Percentiles rank a stretch among this genome's conserved stretches.
These are phyloP conservation scores for Ceriagrion tenellum DNA, from an alignment of 2,888 invertebrate species.

Conservation along the genomic window DNA sequence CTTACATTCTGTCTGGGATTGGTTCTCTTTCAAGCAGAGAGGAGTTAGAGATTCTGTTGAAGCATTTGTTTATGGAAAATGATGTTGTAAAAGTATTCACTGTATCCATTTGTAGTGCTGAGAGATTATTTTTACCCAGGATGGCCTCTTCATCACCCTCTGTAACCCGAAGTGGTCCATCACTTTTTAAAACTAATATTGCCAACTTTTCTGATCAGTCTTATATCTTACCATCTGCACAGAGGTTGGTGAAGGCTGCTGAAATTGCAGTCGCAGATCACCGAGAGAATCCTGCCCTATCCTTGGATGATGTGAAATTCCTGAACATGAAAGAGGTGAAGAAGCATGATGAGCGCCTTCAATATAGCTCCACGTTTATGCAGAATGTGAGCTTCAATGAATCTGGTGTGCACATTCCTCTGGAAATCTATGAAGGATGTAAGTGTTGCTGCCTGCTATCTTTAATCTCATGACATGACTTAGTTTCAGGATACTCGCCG, in stretches of 20 bases:
- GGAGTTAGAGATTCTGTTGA: no score
- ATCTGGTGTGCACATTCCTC: conserved; percentile 78
- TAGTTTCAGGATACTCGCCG: not conserved
- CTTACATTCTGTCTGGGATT: no score
- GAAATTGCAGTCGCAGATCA: conserved; percentile 74
- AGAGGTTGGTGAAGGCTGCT: conserved; percentile 73
- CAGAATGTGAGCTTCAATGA: conserved; percentile 75
- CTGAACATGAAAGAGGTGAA: conserved; percentile 74
- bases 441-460: conserved; percentile 71
- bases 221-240: not conserved
- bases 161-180: no score
- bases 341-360: conserved; percentile 72
- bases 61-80: no score
- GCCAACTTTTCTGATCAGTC: no score
- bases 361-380: conserved; percentile 74
- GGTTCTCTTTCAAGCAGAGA: no score
- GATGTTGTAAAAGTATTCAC: no score
- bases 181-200: no score
- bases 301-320: conserved; percentile 73
- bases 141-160: no score
- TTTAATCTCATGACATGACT: conserved; percentile 37
- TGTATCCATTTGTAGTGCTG: no score
- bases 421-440: conserved; percentile 79
- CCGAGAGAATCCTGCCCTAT: conserved; percentile 73
- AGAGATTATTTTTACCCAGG: no score